These are phyloP conservation scores for Magallana angulata DNA, from an alignment of 1,140 invertebrate genomes.

Conservation along the genomic window DNA sequence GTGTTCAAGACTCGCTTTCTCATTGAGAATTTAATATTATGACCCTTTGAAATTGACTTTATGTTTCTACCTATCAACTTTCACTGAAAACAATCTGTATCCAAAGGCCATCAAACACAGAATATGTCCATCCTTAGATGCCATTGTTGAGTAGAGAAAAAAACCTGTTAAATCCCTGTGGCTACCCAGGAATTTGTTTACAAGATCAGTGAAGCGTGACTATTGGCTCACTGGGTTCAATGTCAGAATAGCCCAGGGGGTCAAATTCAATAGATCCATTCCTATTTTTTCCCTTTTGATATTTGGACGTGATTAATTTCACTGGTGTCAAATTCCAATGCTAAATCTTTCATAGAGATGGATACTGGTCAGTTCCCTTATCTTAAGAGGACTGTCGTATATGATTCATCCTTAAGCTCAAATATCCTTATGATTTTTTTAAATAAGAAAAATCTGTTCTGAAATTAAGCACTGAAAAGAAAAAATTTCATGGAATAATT, in stretches of 20 bases:
- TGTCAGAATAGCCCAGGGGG: conserved; percentile 30
- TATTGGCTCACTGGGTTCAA: neutral
- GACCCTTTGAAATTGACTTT: neutral
- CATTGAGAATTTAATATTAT: no score
- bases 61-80: neutral
- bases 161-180: conserved; percentile 14
- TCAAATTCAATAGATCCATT: conserved; percentile 33
- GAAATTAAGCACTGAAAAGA: no score
- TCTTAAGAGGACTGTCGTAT: no score
- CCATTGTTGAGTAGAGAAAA: neutral
- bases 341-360: neutral
- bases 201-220: neutral
- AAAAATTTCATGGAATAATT: no score
- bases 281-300: conserved; percentile 15
- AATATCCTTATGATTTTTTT: no score
- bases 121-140: conserved; percentile 15
- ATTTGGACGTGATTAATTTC: conserved; percentile 18
- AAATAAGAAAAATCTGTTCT: no score
- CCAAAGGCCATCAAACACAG: conserved; percentile 18
- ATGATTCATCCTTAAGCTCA: no score
- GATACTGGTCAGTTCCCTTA: no score
- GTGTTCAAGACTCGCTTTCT: no score
- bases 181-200: conserved; percentile 25
- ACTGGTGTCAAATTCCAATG: conserved; percentile 23
- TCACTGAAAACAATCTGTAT: neutral